phyloP scores from a whole-genome alignment of 37 sponge, comb jelly and placozoan genomes.

The Chondrosia reniformis region DNA sequence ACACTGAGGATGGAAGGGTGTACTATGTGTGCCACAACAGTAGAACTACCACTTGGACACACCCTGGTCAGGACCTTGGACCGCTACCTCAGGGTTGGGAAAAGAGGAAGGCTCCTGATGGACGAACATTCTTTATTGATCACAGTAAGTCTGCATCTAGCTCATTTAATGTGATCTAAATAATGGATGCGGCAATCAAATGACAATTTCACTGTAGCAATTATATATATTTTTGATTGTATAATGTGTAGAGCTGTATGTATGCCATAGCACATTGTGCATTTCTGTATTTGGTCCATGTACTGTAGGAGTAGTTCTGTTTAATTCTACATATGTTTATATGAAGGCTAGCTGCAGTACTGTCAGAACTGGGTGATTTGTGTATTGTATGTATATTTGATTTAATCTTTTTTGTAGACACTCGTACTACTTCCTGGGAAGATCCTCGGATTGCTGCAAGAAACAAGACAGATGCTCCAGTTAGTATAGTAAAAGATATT shows the following conservation, averaged over 20 bases:
- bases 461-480: conserved; percentile 56
- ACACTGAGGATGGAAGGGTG: conserved; percentile 14
- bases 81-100: conserved; percentile 84
- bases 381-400: neutral
- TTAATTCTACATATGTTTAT: too few relatives aligned
- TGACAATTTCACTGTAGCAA: too few relatives aligned
- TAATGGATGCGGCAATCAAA: too few relatives aligned
- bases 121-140: conserved; percentile 62
- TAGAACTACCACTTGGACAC: conserved; percentile 26
- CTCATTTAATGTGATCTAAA: neutral
- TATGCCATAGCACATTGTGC: too few relatives aligned
- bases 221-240: too few relatives aligned
- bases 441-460: conserved; percentile 69
- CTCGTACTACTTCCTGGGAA: conserved; percentile 81
- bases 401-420: neutral
- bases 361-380: too few relatives aligned
- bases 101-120: conserved; percentile 44
- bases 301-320: too few relatives aligned
- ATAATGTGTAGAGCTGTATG: too few relatives aligned
- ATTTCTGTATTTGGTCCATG: too few relatives aligned
- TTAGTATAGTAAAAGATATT: conserved; percentile 20
- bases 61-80: conserved; percentile 9
- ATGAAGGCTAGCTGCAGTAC: too few relatives aligned
- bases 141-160: conserved; percentile 34
- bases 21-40: conserved; percentile 40